These are phyloP conservation scores for Temnothorax curvispinosus DNA, from an alignment of 1,140 invertebrate genomes.

Conservation along the genomic window DNA sequence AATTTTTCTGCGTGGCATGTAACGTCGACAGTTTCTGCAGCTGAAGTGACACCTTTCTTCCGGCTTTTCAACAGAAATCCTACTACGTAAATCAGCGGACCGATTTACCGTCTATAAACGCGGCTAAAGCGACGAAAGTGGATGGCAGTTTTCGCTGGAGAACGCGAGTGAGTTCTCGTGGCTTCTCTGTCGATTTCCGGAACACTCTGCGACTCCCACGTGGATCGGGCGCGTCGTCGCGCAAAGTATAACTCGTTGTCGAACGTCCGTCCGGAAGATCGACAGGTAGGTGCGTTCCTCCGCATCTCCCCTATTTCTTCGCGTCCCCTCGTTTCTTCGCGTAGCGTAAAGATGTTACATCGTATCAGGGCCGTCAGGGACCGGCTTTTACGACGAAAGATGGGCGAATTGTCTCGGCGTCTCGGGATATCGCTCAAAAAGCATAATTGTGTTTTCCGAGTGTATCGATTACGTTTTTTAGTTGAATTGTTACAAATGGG, in stretches of 20 bases:
- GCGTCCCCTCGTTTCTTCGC: constrained; percentile 14
- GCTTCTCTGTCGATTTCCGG: constrained; percentile 67
- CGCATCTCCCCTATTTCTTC: constrained; percentile 7
- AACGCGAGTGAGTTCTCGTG: constrained; percentile 35
- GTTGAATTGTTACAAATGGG: not conserved
- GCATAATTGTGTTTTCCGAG: constrained; percentile 41
- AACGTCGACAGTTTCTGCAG: constrained; percentile 37
- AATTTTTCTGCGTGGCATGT: constrained; percentile 21
- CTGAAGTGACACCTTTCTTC: constrained; percentile 45
- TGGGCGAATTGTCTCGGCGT: constrained; percentile 20
- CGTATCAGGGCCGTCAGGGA: constrained; percentile 20
- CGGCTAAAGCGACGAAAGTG: constrained; percentile 34
- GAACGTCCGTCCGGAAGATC: constrained; percentile 79
- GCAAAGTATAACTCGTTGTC: constrained; percentile 82
- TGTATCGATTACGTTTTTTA: not conserved
- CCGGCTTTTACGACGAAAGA: not conserved
- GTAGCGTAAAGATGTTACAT: constrained; percentile 42
- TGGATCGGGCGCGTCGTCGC: constrained; percentile 75
- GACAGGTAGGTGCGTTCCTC: constrained; percentile 74
- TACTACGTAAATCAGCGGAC: constrained; percentile 30
- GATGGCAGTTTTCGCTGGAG: constrained; percentile 34
- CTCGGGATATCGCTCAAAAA: constrained; percentile 3
- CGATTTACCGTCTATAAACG: constrained; percentile 54
- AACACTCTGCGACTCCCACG: constrained; percentile 75
- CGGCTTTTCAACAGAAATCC: constrained; percentile 45